A percentile compares a stretch with the other conserved stretches of the same genome.
Conservation (phyloP, 2,797 vertebrate genomes). For the Caiman crocodilus region DNA sequence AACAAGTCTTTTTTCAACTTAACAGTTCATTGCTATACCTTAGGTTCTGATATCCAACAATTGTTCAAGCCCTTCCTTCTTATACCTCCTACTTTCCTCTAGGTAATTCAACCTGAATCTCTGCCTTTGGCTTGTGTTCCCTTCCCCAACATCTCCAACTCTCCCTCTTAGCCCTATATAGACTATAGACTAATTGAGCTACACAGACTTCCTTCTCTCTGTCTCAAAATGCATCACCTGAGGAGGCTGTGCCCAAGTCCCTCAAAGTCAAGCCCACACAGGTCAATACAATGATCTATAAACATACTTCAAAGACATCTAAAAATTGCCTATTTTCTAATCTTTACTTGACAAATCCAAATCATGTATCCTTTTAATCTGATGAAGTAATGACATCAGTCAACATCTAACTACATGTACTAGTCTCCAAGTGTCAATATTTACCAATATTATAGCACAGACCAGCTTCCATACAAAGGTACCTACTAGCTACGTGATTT, state of each 20-base stretch:
- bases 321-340: not conserved
- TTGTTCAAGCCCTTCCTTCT: not conserved
- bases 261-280: not conserved
- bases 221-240: not conserved
- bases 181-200: not conserved
- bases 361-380: not conserved
- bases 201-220: not conserved
- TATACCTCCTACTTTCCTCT: not conserved
- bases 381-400: not conserved
- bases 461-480: not conserved
- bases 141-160: not conserved
- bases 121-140: not conserved
- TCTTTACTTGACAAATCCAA: not conserved
- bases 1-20: not conserved
- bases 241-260: not conserved
- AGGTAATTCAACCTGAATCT: not conserved
- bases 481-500: not conserved
- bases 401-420: not conserved
- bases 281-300: not conserved
- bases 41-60: accelerated
- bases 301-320: not conserved
- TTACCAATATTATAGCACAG: not conserved
- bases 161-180: not conserved
- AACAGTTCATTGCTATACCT: not conserved
- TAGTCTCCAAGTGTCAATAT: not conserved